Percentiles rank a stretch among this genome's conserved stretches.
Conservation (phyloP, 2,888 invertebrate species). For the Meandrusa payeni region DNA sequence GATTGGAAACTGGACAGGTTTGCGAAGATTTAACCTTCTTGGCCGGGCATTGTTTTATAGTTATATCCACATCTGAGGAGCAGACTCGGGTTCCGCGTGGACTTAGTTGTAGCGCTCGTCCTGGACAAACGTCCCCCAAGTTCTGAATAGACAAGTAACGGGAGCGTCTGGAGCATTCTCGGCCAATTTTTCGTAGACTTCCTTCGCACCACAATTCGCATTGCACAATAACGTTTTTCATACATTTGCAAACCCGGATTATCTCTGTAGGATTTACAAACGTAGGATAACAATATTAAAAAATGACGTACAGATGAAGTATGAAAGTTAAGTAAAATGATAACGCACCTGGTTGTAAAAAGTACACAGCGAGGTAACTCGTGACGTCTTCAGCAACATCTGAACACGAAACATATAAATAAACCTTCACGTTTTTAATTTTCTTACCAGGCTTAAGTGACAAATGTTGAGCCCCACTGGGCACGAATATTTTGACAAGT, state of each 20-base stretch:
- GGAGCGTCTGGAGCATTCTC: conserved; percentile 61
- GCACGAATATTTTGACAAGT: no score
- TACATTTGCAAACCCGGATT: conserved; percentile 66
- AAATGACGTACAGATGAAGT: not conserved
- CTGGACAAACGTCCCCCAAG: conserved; percentile 43
- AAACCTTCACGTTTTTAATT: no score
- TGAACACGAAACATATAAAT: no score
- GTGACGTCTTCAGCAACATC: conserved; percentile 61
- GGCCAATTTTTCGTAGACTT: conserved; percentile 53
- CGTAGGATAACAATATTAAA: not conserved
- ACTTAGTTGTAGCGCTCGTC: conserved; percentile 32
- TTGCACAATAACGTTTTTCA: conserved; percentile 68
- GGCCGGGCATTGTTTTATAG: conserved; percentile 46
- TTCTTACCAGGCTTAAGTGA: no score
- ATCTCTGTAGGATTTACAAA: conserved; percentile 42
- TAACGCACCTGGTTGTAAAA: conserved; percentile 58
- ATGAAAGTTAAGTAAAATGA: conserved; percentile 1
- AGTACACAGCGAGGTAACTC: conserved; percentile 54
- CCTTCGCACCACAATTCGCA: conserved; percentile 71
- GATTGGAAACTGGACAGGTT: conserved; percentile 41
- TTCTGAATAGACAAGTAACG: conserved; percentile 52
- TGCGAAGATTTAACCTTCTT: conserved; percentile 25
- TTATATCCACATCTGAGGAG: conserved; percentile 47
- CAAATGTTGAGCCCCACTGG: no score
- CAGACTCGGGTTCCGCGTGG: conserved; percentile 37